Percentiles rank a stretch among this genome's conserved stretches.
Evolutionary conservation across 2,113 vertebrate genomes (phyloP).

Genomic region (Nerophis ophidion): DNA sequence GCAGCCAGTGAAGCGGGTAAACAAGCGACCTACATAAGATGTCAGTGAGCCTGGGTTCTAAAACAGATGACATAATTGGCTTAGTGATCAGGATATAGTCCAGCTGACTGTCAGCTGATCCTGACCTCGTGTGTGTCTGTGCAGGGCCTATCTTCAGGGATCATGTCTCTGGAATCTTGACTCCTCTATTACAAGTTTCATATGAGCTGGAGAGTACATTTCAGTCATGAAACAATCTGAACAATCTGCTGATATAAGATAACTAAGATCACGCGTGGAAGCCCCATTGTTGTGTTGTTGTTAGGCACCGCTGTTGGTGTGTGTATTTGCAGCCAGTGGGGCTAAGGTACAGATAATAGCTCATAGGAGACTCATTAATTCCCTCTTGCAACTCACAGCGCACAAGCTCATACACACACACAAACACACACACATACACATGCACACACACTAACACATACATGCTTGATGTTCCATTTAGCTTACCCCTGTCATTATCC

Average conservation of each 20-base stretch:
- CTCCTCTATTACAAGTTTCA: neutral
- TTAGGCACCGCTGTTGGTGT: conserved; percentile 44
- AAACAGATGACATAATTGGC: conserved; percentile 54
- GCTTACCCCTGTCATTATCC: conserved; percentile 66
- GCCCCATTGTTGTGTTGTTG: conserved; percentile 20
- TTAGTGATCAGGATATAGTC: conserved; percentile 34
- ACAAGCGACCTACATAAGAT: neutral
- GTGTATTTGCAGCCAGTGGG: conserved; percentile 48
- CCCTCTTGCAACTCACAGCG: conserved; percentile 25
- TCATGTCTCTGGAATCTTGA: neutral
- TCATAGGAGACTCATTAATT: conserved; percentile 66
- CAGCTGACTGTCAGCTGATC: conserved; percentile 30
- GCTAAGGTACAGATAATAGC: conserved; percentile 55
- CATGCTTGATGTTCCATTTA: conserved; percentile 59
- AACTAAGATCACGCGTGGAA: conserved; percentile 2
- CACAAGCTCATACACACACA: neutral
- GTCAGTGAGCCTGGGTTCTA: conserved; percentile 20
- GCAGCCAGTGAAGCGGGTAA: neutral
- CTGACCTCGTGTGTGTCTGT: conserved; percentile 18
- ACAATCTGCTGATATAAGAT: neutral
- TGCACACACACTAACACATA: conserved; percentile 18
- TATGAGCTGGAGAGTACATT: neutral
- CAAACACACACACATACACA: neutral
- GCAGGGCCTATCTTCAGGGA: neutral
- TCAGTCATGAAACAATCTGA: neutral